phyloP scores from a whole-genome alignment of 2,797 vertebrate genomes.

The Danio choprae region DNA sequence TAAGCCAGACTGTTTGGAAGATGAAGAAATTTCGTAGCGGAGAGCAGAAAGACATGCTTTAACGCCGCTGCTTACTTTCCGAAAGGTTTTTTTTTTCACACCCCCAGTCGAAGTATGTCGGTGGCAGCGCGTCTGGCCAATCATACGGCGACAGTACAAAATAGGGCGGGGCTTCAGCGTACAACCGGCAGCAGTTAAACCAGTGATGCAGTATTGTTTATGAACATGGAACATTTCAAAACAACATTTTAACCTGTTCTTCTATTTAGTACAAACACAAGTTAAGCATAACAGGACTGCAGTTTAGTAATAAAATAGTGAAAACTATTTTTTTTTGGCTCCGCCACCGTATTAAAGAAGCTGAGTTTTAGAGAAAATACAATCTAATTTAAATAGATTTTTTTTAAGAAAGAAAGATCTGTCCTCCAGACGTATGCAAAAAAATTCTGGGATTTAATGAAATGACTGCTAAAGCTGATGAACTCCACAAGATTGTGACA shows the following conservation, averaged over 20 bases:
- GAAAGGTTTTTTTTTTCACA: conserved; percentile 24
- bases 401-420: background rate
- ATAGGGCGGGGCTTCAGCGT: conserved; percentile 45
- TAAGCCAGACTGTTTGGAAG: background rate
- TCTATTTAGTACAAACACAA: background rate
- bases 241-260: background rate
- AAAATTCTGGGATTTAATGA: background rate
- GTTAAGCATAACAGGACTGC: background rate
- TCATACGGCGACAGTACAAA: conserved; percentile 49
- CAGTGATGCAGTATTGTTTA: background rate
- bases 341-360: background rate
- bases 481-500: too few relatives aligned
- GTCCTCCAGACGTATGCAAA: background rate
- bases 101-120: conserved; percentile 49
- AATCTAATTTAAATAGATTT: background rate
- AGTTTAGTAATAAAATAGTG: background rate
- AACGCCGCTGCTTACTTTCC: conserved; percentile 25
- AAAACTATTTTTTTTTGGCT: background rate
- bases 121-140: conserved; percentile 46
- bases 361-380: background rate
- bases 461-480: too few relatives aligned
- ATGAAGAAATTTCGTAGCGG: background rate
- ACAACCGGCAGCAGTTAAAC: conserved; percentile 30
- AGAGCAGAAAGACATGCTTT: background rate
- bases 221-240: background rate